Conservation (phyloP, 2,113 vertebrate species). For the Phoenicopterus ruber region DNA sequence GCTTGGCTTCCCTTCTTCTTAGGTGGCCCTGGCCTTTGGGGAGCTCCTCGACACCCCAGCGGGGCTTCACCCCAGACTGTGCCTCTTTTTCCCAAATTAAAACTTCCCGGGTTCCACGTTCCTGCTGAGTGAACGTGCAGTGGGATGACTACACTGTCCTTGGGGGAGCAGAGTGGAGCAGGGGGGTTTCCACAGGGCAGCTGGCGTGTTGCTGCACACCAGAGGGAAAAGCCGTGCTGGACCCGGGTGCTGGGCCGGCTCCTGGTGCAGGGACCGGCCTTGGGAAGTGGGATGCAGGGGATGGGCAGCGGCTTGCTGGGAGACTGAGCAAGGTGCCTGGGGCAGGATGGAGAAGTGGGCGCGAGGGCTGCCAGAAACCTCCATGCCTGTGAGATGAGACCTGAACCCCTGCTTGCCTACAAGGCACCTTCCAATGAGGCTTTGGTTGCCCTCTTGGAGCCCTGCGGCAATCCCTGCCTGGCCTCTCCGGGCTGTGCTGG, state of each 20-base stretch:
- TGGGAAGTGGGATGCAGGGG: background rate
- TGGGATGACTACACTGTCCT: background rate
- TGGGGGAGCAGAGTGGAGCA: background rate
- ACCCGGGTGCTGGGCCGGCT: background rate
- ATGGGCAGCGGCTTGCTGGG: background rate
- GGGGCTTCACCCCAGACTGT: background rate
- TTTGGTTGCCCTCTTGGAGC: background rate
- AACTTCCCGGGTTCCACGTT: background rate
- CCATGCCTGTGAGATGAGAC: background rate
- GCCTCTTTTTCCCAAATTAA: background rate
- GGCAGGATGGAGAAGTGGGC: background rate
- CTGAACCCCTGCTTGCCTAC: background rate
- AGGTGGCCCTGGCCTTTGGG: background rate
- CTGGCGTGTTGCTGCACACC: rapidly evolving
- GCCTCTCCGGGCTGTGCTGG: background rate
- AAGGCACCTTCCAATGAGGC: background rate
- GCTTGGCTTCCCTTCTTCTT: background rate
- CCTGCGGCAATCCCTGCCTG: background rate
- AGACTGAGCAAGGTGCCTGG: background rate
- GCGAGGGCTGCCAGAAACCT: background rate
- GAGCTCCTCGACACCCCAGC: background rate
- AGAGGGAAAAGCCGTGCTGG: background rate
- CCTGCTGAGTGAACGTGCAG: background rate
- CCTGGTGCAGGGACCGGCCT: background rate
- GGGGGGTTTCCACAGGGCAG: rapidly evolving